Percentiles rank a stretch among this genome's conserved stretches.
These are phyloP conservation scores for Hyperoodon ampullatus DNA, from an alignment of 2,113 vertebrate genomes.

Conservation along the genomic window DNA sequence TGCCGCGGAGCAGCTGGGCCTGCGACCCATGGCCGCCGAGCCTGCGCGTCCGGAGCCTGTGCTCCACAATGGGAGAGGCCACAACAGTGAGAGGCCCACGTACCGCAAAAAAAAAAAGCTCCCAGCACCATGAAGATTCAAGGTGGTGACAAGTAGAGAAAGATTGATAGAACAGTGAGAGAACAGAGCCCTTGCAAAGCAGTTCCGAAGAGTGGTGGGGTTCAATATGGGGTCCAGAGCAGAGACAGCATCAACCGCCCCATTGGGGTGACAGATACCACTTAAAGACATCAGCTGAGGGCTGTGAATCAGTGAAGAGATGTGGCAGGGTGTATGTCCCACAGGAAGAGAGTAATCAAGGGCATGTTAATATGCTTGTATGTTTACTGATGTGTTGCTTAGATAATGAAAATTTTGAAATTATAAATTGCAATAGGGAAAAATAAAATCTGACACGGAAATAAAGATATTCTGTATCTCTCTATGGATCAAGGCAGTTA, in stretches of 20 bases:
- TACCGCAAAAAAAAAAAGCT: too few species aligned
- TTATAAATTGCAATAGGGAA: not conserved
- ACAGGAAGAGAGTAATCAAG: not conserved
- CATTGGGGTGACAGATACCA: not conserved
- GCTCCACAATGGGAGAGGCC: too few species aligned
- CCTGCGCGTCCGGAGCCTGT: too few species aligned
- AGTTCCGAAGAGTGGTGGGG: not conserved
- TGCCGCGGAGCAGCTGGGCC: too few species aligned
- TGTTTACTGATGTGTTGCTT: not conserved
- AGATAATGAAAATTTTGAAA: not conserved
- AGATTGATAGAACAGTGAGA: not conserved
- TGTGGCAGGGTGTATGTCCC: accelerated
- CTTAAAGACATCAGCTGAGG: not conserved
- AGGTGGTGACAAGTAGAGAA: not conserved
- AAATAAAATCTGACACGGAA: not conserved
- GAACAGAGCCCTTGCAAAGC: not conserved
- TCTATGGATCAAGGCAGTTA: not conserved
- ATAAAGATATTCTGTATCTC: not conserved
- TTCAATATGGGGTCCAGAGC: not conserved
- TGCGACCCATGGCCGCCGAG: too few species aligned
- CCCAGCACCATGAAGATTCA: not conserved
- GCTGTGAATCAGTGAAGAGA: not conserved
- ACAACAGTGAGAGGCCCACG: too few species aligned
- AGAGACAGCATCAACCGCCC: not conserved
- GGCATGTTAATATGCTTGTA: too few species aligned